phyloP scores from a whole-genome alignment of 2,888 invertebrate genomes.

The Bruchidius siliquastri region DNA sequence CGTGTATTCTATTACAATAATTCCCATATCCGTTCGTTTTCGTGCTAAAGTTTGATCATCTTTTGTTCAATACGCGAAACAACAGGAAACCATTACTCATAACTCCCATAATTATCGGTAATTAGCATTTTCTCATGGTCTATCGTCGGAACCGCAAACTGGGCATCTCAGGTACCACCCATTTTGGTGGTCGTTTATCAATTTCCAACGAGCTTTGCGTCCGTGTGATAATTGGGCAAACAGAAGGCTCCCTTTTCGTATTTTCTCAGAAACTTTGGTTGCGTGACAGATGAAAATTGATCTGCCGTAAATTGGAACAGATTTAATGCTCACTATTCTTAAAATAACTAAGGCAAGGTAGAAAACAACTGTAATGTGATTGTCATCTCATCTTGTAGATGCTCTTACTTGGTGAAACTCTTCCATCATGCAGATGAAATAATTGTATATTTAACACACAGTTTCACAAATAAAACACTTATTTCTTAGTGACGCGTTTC shows the following conservation, averaged over 20 bases:
- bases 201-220: not conserved
- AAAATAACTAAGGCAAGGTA: not conserved
- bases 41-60: not conserved
- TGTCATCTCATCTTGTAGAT: too few species aligned
- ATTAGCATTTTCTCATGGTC: not conserved
- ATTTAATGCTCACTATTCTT: not conserved
- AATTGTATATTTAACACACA: too few species aligned
- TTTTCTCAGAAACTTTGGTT: not conserved
- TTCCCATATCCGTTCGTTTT: not conserved
- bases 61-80: not conserved
- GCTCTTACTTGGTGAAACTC: too few species aligned
- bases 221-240: not conserved
- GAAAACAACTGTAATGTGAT: too few species aligned
- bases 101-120: not conserved
- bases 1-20: not conserved
- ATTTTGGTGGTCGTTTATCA: not conserved
- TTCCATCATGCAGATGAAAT: too few species aligned
- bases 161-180: not conserved
- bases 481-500: too few species aligned
- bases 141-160: not conserved
- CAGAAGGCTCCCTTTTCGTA: not conserved
- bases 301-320: not conserved
- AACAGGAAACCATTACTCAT: not conserved
- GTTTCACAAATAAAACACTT: too few species aligned
- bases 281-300: not conserved